phyloP scores from a whole-genome alignment of 2,888 invertebrate genomes.

The Lamproptera curius region DNA sequence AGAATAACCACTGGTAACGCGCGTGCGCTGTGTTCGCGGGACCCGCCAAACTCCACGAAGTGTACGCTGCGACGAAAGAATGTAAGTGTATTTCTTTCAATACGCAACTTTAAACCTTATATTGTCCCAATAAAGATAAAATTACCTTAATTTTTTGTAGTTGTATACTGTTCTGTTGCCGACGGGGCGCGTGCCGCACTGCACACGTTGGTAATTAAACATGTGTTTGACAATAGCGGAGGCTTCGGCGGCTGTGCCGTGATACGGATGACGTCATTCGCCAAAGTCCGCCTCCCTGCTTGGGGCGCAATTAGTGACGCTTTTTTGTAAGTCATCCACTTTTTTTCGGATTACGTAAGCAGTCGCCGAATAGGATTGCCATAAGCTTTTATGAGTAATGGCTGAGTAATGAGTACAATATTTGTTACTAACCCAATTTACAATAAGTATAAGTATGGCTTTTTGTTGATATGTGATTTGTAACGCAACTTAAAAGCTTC shows the following conservation, averaged over 20 bases:
- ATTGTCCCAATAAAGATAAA: neutral
- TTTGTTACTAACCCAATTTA: no score
- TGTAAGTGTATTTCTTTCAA: constrained; percentile 31
- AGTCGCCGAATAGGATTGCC: no score
- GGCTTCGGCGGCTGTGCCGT: constrained; percentile 55
- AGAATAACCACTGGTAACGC: constrained; percentile 47
- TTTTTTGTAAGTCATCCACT: neutral
- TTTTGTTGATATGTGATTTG: no score
- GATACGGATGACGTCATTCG: constrained; percentile 67
- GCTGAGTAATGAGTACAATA: no score
- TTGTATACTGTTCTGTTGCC: neutral
- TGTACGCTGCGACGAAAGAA: constrained; percentile 30
- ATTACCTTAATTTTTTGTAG: constrained; percentile 11
- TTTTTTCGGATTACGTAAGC: no score
- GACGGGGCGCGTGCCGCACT: constrained; percentile 70
- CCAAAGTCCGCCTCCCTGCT: constrained; percentile 22
- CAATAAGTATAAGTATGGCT: no score
- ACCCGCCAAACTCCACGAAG: constrained; percentile 68
- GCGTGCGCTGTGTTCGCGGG: constrained; percentile 65
- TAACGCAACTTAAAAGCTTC: no score
- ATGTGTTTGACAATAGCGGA: constrained; percentile 73
- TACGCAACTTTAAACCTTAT: constrained; percentile 19
- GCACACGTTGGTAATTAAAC: constrained; percentile 76
- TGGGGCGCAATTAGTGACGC: constrained; percentile 1
- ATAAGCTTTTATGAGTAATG: no score